Base-by-base conservation (phyloP, 1,140 invertebrate species). In the Cecropterus lyciades region DNA sequence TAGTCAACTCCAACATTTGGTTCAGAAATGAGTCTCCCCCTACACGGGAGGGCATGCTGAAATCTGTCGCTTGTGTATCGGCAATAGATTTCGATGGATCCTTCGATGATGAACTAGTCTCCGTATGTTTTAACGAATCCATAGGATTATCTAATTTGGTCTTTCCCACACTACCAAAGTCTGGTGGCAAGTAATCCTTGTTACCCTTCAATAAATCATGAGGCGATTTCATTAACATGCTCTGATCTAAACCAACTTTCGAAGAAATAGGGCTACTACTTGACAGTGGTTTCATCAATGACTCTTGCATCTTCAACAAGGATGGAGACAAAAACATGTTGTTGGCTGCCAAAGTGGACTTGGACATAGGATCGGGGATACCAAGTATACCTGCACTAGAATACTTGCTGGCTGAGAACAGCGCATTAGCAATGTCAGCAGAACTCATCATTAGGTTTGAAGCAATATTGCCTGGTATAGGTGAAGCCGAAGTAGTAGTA, bases 361-460 rank as follows among this genome's bases (percentile, higher is more conserved):
- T 95, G 0, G 94, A 94, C 91, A 95, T 93, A 0, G 94, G 94
- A 90, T 95, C 95, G 0, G 94, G 94, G 72, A 95, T 93, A 7
- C 93, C 93, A 51, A 94, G 73, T 56, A 94, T 92, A 13, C 93
- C 93, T 5, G 93, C 91, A 65, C 89, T 93, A 2, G 93, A 93
- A 77, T 94, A 94, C 75, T 94, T 94, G 37, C 93, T 94, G 4
- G 93, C 92, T 56, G 93, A 93, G 68, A 94, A 94, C n/a, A 94
- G 72, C 15, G 94, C 93, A 77, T 93, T 94, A 0, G 94, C 94
- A 60, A 94, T 94, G 73, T 94, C 94, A 0, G 93, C 91, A 8
- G 91, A 92, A 69, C 93, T 93, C 77, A 94, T 91, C 93, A 94
- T 94, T 5, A 94, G 78, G 76, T 93, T 94, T 2, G 93, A 93